Evolutionary conservation across 2,113 vertebrate genomes (phyloP).

Genomic region (Xenus cinereus): DNA sequence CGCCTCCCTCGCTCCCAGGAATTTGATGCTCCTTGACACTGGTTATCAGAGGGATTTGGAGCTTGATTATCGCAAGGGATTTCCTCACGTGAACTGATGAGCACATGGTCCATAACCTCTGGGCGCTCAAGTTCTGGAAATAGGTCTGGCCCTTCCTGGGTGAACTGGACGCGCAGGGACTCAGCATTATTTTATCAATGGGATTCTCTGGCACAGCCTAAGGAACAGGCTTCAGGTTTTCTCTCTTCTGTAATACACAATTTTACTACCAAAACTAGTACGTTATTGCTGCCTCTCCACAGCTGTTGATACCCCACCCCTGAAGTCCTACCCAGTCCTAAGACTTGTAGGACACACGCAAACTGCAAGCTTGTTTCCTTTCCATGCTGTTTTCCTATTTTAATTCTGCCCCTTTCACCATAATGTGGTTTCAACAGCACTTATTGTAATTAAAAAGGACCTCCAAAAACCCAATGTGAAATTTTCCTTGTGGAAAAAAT

Average conservation of each 20-base stretch:
- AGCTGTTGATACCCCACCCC: background rate
- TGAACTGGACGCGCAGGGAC: rapidly evolving
- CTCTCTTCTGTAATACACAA: background rate
- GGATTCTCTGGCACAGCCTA: background rate
- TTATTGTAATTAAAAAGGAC: background rate
- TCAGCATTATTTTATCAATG: background rate
- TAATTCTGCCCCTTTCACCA: background rate
- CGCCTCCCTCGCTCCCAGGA: background rate
- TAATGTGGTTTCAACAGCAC: background rate
- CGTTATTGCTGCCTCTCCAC: background rate
- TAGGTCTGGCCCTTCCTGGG: background rate
- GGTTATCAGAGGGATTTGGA: background rate
- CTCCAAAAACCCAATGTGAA: background rate
- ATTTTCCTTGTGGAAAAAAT: background rate
- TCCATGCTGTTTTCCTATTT: background rate
- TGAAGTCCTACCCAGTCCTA: background rate
- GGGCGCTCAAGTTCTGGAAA: background rate
- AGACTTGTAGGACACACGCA: rapidly evolving
- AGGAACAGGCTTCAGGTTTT: background rate
- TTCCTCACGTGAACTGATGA: rapidly evolving
- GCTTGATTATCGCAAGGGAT: background rate
- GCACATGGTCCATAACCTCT: background rate
- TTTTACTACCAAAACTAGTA: background rate
- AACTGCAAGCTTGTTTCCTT: background rate
- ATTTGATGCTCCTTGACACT: background rate